phyloP scores from a whole-genome alignment of 2,797 vertebrate genomes.

The Dryobates pubescens region DNA sequence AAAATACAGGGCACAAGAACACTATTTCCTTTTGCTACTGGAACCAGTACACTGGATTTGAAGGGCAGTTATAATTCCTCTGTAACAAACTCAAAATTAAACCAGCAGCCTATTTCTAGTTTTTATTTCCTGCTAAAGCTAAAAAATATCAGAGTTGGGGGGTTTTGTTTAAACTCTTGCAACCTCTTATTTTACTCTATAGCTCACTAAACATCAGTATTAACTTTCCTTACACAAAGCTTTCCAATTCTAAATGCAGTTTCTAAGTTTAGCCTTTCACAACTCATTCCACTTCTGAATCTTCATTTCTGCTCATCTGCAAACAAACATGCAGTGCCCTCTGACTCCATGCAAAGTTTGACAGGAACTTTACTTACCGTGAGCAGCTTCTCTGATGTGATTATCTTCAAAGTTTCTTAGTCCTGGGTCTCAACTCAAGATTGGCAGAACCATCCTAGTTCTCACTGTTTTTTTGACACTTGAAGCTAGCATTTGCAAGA shows the following conservation, averaged over 20 bases:
- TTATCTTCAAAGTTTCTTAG: constrained; percentile 56
- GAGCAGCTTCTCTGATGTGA: not conserved
- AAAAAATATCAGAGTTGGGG: not conserved
- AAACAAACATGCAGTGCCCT: not conserved
- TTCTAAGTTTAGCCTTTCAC: not conserved
- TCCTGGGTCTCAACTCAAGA: constrained; percentile 49
- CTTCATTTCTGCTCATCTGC: not conserved
- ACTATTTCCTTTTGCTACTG: not conserved
- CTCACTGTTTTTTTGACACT: constrained; percentile 40
- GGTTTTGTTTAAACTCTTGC: not conserved
- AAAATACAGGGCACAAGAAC: not conserved
- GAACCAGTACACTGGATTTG: not conserved
- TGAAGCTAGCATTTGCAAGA: constrained; percentile 52
- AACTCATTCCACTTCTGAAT: not conserved
- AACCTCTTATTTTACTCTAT: not conserved
- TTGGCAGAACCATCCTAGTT: constrained; percentile 28
- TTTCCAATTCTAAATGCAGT: not conserved
- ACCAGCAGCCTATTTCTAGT: not conserved
- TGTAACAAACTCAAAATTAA: not conserved
- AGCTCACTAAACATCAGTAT: not conserved
- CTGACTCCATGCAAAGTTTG: constrained; percentile 29
- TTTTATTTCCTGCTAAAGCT: not conserved
- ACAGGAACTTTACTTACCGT: constrained; percentile 54
- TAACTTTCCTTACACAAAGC: not conserved
- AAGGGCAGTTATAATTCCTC: not conserved